A percentile compares a stretch with the other conserved stretches of the same genome.
phyloP scores from a whole-genome alignment of 2,797 vertebrate species.

The Channa striata region DNA sequence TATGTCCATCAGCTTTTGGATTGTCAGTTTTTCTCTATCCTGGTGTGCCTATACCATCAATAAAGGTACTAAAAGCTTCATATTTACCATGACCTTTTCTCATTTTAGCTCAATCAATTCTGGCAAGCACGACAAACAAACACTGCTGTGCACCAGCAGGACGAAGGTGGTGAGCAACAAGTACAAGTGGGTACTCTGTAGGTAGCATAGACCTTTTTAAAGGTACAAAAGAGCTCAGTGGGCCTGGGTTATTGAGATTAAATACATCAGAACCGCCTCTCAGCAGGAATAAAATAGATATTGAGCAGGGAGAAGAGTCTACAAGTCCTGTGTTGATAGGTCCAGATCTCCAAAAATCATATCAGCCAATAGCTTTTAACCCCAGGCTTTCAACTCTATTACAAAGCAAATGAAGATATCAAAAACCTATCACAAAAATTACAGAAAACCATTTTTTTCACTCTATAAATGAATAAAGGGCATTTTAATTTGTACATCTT shows the following conservation, averaged over 20 bases:
- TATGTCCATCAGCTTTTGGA: conserved; percentile 11
- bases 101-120: conserved; percentile 64
- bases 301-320: conserved; percentile 11
- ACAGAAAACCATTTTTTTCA: background rate
- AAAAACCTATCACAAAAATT: background rate
- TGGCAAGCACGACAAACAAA: conserved; percentile 49
- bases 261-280: conserved; percentile 42
- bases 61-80: conserved; percentile 46
- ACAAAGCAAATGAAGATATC: conserved; percentile 13
- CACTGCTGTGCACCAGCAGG: conserved; percentile 24
- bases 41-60: conserved; percentile 22
- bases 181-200: conserved; percentile 13
- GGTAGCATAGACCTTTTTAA: conserved; percentile 54
- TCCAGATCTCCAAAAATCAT: conserved; percentile 12
- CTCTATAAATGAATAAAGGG: background rate
- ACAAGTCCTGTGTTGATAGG: conserved; percentile 5
- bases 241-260: conserved; percentile 42
- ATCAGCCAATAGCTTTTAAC: background rate
- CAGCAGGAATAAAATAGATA: conserved; percentile 41
- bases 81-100: conserved; percentile 64
- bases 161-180: conserved; percentile 29
- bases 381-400: background rate
- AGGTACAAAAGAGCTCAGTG: conserved; percentile 57
- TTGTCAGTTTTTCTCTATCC: background rate
- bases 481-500: background rate